These are phyloP conservation scores for Melanotaenia trifasciata DNA, from an alignment of 2,797 vertebrate genomes.

Conservation along the genomic window DNA sequence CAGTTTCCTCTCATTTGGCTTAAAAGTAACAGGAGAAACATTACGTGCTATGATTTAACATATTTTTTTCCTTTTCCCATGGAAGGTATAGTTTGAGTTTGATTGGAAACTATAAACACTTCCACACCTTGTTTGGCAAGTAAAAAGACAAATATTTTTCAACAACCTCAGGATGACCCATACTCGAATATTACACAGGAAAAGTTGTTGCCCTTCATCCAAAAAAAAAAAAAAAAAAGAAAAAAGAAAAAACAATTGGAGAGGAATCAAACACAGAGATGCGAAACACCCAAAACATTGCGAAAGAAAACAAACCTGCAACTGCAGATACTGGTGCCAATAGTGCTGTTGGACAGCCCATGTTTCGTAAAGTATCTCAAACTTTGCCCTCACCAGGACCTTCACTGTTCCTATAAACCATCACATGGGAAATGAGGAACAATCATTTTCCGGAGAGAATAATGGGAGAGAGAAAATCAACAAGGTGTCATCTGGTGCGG, in stretches of 20 bases:
- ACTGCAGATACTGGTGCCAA: constrained; percentile 32
- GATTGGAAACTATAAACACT: constrained; percentile 43
- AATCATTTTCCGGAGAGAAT: constrained; percentile 70
- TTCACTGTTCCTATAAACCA: constrained; percentile 63
- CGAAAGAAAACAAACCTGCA: constrained; percentile 58
- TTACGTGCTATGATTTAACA: background rate
- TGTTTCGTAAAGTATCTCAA: constrained; percentile 42
- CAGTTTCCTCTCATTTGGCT: constrained; percentile 6
- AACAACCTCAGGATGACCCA: constrained; percentile 36
- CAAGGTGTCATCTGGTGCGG: constrained; percentile 75
- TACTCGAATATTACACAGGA: constrained; percentile 38
- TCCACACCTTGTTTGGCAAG: constrained; percentile 33
- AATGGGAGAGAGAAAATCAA: constrained; percentile 71
- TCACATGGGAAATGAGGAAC: constrained; percentile 68
- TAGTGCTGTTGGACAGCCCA: constrained; percentile 1
- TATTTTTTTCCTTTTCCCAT: constrained; percentile 7
- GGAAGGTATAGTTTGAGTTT: constrained; percentile 7
- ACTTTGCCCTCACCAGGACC: constrained; percentile 60
- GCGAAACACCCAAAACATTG: constrained; percentile 60
- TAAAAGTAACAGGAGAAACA: constrained; percentile 15
- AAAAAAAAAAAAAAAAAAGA: constrained; percentile 15
- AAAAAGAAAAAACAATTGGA: constrained; percentile 34
- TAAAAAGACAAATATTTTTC: constrained; percentile 27
- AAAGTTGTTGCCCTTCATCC: constrained; percentile 30
- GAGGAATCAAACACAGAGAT: constrained; percentile 45